A percentile compares a stretch with the other conserved stretches of the same genome.
Evolutionary conservation across 2,113 vertebrate genomes (phyloP).

Genomic region (Paedocypris sp.): DNA sequence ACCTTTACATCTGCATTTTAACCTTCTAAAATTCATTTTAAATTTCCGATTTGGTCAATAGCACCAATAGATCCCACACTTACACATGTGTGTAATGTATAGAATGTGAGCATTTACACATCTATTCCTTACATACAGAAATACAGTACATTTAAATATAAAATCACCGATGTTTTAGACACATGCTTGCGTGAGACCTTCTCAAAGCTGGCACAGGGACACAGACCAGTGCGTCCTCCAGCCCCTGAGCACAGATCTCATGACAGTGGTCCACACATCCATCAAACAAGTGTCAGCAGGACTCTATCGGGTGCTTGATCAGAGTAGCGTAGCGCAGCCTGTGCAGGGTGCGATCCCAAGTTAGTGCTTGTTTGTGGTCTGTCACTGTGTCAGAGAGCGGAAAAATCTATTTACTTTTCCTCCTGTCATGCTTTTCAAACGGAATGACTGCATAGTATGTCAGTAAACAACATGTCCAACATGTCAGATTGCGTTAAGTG

Average conservation of each 20-base stretch:
- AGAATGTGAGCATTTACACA: no score
- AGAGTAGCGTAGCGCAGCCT: not conserved
- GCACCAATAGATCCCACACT: no score
- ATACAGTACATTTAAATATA: no score
- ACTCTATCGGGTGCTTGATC: slow-evolving; percentile 25
- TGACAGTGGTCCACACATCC: slow-evolving; percentile 20
- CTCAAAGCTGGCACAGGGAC: slow-evolving; percentile 24
- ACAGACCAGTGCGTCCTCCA: slow-evolving; percentile 4
- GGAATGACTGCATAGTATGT: slow-evolving; percentile 4
- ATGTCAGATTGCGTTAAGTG: not conserved
- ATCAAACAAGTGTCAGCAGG: slow-evolving; percentile 10
- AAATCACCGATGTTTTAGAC: no score
- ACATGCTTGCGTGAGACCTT: no score
- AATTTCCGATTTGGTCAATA: no score
- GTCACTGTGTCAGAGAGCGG: slow-evolving; percentile 19
- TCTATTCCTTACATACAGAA: no score
- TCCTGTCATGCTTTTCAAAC: slow-evolving; percentile 23
- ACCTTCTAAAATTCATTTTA: no score
- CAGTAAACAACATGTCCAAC: slow-evolving; percentile 18
- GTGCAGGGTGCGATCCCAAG: slow-evolving; percentile 4
- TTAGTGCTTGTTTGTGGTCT: slow-evolving; percentile 12
- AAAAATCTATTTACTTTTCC: slow-evolving; percentile 23
- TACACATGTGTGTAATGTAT: no score
- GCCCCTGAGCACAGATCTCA: slow-evolving; percentile 14
- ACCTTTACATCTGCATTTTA: no score